These are phyloP conservation scores for Apteryx owenii DNA, from an alignment of 2,113 vertebrate genomes.

Conservation along the genomic window DNA sequence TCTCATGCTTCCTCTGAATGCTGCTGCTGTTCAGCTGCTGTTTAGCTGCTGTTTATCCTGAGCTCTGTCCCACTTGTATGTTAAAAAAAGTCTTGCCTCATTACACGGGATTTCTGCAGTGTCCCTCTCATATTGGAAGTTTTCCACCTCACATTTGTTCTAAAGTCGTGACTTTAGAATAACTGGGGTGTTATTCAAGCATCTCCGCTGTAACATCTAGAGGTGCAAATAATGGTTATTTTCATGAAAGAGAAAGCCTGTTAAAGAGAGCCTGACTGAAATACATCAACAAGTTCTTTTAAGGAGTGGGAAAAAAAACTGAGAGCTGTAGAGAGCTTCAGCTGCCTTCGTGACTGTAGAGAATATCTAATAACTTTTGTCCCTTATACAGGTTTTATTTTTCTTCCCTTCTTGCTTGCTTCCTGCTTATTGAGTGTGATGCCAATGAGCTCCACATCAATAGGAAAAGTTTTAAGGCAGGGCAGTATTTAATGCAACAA, in stretches of 20 bases:
- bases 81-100: neutral
- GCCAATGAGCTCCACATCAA: neutral
- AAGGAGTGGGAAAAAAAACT: neutral
- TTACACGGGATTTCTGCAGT: neutral
- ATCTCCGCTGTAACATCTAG: neutral
- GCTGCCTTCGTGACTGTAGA: neutral
- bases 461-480: neutral
- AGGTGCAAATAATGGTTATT: neutral
- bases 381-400: neutral
- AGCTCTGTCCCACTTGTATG: neutral
- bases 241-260: neutral
- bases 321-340: neutral
- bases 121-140: neutral
- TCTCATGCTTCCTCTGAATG: neutral
- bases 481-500: neutral
- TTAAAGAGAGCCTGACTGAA: neutral
- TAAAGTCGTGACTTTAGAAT: neutral
- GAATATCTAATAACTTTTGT: neutral
- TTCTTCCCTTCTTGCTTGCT: neutral
- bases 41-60: neutral
- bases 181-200: neutral
- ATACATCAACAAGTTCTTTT: neutral
- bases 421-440: neutral
- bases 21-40: neutral
- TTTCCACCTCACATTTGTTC: neutral